Evolutionary conservation across 2,797 vertebrate species (phyloP).

Genomic region (Chelon labrosus): DNA sequence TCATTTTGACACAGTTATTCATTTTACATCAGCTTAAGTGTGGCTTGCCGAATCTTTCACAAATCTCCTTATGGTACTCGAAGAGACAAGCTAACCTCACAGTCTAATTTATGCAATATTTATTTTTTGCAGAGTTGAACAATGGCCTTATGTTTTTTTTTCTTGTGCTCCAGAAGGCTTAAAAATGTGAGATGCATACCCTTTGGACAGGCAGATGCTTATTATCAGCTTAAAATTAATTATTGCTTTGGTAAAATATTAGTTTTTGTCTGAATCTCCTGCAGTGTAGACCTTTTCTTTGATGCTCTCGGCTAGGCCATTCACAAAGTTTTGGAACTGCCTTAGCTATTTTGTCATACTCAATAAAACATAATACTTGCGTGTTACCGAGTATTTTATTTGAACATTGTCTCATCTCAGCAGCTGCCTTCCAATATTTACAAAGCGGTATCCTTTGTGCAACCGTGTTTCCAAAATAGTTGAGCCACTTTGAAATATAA

Average conservation of each 20-base stretch:
- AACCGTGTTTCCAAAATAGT: too few relatives aligned
- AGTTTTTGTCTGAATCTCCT: not conserved
- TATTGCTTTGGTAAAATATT: not conserved
- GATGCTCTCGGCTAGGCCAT: not conserved
- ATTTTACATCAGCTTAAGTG: slow-evolving; percentile 45
- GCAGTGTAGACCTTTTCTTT: not conserved
- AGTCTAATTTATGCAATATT: slow-evolving; percentile 16
- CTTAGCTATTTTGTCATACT: too few relatives aligned
- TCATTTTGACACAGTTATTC: slow-evolving; percentile 65
- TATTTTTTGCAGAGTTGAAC: slow-evolving; percentile 10
- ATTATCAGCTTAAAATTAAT: not conserved
- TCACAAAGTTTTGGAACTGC: not conserved
- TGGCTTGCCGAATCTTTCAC: slow-evolving; percentile 30
- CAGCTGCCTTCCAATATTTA: too few relatives aligned
- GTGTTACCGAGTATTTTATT: too few relatives aligned
- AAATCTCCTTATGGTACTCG: slow-evolving; percentile 31
- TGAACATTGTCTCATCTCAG: too few relatives aligned
- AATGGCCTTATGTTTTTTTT: slow-evolving; percentile 2
- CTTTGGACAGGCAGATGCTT: not conserved
- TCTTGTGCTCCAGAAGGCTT: slow-evolving; percentile 2
- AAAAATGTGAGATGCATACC: not conserved
- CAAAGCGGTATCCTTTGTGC: too few relatives aligned
- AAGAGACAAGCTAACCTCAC: slow-evolving; percentile 20
- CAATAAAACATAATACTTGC: too few relatives aligned
- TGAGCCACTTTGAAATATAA: too few relatives aligned